Conservation (phyloP, 2,113 vertebrate species). For the Platycercus adscitus region DNA sequence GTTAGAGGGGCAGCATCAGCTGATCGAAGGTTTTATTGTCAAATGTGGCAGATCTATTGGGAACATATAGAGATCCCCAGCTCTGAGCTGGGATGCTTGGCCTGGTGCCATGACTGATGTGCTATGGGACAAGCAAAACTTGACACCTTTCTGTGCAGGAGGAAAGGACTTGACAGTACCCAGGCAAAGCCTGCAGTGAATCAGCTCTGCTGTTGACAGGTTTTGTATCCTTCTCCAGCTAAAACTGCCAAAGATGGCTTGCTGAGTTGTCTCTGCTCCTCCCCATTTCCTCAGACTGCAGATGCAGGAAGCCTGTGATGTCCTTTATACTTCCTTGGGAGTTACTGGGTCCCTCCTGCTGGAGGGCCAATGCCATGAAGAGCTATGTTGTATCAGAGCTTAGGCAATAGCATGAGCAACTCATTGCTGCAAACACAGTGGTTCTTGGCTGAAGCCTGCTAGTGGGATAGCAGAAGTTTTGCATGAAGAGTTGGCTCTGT, state of each 20-base stretch:
- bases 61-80: background rate
- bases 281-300: background rate
- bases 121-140: background rate
- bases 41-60: background rate
- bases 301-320: rapidly evolving
- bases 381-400: background rate
- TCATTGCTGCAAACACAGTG: background rate
- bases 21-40: background rate
- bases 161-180: background rate
- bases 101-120: rapidly evolving
- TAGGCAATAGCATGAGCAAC: background rate
- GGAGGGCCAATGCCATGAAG: rapidly evolving
- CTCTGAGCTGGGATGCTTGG: background rate
- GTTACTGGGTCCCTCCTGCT: background rate
- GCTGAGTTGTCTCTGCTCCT: background rate
- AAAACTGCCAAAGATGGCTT: background rate
- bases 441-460: background rate
- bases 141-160: background rate
- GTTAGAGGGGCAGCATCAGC: background rate
- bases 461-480: background rate
- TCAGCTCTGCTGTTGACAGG: background rate
- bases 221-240: background rate
- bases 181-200: background rate
- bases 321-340: background rate
- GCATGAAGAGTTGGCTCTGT: background rate